Base-by-base conservation (phyloP, 2,888 invertebrate genomes). In the Torymus texanus region DNA sequence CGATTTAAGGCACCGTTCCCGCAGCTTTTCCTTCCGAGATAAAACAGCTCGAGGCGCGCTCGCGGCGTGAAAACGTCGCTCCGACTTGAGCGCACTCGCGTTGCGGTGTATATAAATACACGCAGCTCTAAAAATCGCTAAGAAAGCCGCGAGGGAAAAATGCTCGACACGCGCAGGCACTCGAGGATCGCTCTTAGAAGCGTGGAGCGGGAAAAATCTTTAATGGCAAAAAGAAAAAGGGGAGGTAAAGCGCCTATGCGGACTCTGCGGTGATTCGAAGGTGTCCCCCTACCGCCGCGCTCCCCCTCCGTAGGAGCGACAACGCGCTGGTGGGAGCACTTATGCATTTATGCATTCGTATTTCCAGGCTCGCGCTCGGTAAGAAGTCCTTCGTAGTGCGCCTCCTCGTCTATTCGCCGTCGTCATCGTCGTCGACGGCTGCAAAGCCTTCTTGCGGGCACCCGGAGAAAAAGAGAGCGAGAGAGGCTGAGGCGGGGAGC, bases 341-440 rank as follows among this genome's bases (percentile, higher is more conserved):
- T 89, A 89, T 90, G 89, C 89, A 90, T 90, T 90, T 89, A 90
- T 90, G 89, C 89, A 90, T 90, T 89, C 88, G 87, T 88, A 89
- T 90, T 89, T 89, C 87, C 86, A 86, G 84, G 88, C 86, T 86
- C 87, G 61, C 67, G 86, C 84, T 84, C 59, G 51, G 55, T 62
- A 78, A 74, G 63, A 78, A 74, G 74, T 63, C 67, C 51, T 56
- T 41, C 8, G 41, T 41, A 41, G 41, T 51, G 14, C 65, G 67
- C 53, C 72, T 73, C 79, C 76, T 76, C 72, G 58, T 63, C 73
- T 67, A 53, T 59, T 86, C 85, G 81, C 77, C 84, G 80, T 82
- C 84, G 82, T 81, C 83, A 82, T 71, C 82, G 73, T 59, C 72
- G 59, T 16, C 73, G 83, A 82, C 81, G 81, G 79, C 41, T 41